Evolutionary conservation across 2,888 invertebrate species (phyloP), one percentile per base, ranked within the genome.

Genomic region (Malthinus flaveolus): DNA sequence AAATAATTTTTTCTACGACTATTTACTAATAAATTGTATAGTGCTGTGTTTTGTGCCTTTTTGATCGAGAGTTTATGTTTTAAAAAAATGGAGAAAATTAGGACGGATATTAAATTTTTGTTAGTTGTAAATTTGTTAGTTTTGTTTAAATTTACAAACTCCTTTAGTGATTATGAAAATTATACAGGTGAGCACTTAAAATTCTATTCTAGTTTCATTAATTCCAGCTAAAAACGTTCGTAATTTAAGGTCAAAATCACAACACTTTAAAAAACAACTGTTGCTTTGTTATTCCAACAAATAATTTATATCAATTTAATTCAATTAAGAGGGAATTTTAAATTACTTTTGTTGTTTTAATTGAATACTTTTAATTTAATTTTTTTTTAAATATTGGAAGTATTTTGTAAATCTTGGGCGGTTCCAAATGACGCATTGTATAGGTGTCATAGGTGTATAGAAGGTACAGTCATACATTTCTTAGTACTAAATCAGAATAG

Each of bases 391-490:
- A 15, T 42, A 42, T 42, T 42, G 15, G 15, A 42, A 42, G 15
- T 42, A 42, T 23, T 23, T 42, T 8, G 23, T 23, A 6, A 42
- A n/a, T 42, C 39, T 42, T 42, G 39, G 39, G 39, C 39, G 39
- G 39, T 42, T 42, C 39, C 39, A 23, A 42, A 23, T 42, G 39
- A 42, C 39, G 39, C 39, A 42, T 42, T 42, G 15, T 42, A 42
- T 42, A 42, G 39, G 39, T 39, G 39, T 39, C 12, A 15, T 42
- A 42, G 15, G 13, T 23, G 39, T 15, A 42, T 11, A 23, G 5
- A 23, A 23, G 23, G 23, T 23, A 23, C 39, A 23, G 39, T 42
- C 39, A 42, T 42, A 42, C 39, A 42, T 42, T 42, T 23, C 39
- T 23, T 9, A 15, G 39, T 42, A 42, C 39, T 42, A 1, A n/a